Evolutionary conservation across 2,888 invertebrate genomes (phyloP), one percentile per base, ranked within the genome.

Genomic region (Sinhomidia bicolor): DNA sequence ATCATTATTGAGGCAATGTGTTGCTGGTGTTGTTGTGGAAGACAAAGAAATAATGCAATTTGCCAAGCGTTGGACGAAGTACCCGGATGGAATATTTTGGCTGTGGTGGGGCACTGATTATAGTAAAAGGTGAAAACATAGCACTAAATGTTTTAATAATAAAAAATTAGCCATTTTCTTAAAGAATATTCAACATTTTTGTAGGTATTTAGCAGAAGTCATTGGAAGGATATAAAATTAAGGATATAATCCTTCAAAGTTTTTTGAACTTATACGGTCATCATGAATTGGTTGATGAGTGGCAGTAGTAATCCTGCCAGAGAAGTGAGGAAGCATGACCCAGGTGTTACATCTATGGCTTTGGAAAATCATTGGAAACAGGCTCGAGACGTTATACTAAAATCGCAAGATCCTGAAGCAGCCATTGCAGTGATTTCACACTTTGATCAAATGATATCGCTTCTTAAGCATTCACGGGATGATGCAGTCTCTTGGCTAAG

Each of bases 311-410:
- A 80, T 57, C 79, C 90, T n/a, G 83, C 89, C 12, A 79, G 90
- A 10, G 92, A 92, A n/a, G 81, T 85, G 36, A 90, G 90, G 32
- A 91, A 88, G 62, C 89, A 87, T 41, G 90, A 91, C 23, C 90
- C 90, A 14, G 91, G 89, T 14, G 89, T 89, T 10, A 89, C 91
- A 17, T 90, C 91, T 9, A 74, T 83, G 44, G 87, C 90, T 0
- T 83, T 92, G 80, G 91, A 91, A 74, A 90, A 91, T 84, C 92
- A 92, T 60, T 92, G 92, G 92, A 85, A 85, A 41, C 92, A 92
- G 68, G 91, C 90, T 7, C 62, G 74, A 17, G 89, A 90, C 17
- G 90, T 90, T 7, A 92, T 92, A 87, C 47, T 84, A 29, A 87
- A 65, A 51, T 57, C 79, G 12, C 54, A 91, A 89, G 90, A 91